Conservation (phyloP, 2,888 invertebrate species). For the Drosophila picticornis region DNA sequence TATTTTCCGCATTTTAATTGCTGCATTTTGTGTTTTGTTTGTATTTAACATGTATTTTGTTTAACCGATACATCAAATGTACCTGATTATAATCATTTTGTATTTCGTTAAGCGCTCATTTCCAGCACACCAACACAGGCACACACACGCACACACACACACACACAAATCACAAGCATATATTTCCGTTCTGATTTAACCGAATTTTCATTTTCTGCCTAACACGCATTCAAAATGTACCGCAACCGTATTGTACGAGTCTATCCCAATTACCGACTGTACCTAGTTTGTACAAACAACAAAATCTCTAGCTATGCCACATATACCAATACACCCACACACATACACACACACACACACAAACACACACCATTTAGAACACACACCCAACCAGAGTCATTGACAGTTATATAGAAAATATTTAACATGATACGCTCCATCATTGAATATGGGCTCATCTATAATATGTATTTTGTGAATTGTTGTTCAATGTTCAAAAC, state of each 20-base stretch:
- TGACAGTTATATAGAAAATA: constrained; percentile 28
- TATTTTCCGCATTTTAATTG: constrained; percentile 57
- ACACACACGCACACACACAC: constrained; percentile 12
- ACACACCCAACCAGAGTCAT: constrained; percentile 22
- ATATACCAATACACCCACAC: constrained; percentile 23
- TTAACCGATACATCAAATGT: constrained; percentile 80
- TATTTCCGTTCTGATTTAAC: constrained; percentile 15
- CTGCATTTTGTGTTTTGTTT: constrained; percentile 66
- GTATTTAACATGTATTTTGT: constrained; percentile 39
- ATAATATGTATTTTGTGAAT: constrained; percentile 55
- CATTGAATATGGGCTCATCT: constrained; percentile 41
- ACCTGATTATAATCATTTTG: constrained; percentile 81
- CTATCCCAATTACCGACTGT: constrained; percentile 65
- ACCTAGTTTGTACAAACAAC: constrained; percentile 72
- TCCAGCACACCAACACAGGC: constrained; percentile 19
- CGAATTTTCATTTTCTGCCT: constrained; percentile 38
- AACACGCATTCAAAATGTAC: constrained; percentile 39
- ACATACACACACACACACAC: constrained; percentile 18
- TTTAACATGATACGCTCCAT: constrained; percentile 27
- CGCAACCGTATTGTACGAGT: constrained; percentile 51
- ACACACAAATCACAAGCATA: constrained; percentile 7
- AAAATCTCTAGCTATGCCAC: constrained; percentile 53
- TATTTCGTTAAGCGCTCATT: constrained; percentile 68
- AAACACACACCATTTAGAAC: constrained; percentile 13
- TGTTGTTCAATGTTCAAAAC: constrained; percentile 58